These are phyloP conservation scores for Lasioglossum zephyrum DNA, from an alignment of 2,888 invertebrate genomes.

Conservation along the genomic window DNA sequence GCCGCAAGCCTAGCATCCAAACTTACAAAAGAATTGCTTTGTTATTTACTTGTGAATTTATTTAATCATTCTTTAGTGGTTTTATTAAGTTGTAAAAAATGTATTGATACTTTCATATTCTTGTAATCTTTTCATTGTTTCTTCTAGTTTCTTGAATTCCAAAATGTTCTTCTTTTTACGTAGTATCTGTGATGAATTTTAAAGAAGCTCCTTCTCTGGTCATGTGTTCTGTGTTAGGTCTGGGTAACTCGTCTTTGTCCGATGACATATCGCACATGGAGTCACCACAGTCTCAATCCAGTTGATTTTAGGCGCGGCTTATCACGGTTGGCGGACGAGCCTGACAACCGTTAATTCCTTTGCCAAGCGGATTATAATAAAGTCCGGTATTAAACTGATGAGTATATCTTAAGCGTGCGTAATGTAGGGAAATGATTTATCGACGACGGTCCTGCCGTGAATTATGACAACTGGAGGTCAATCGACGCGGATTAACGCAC, in stretches of 20 bases:
- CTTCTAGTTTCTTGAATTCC: background rate
- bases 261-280: constrained; percentile 40
- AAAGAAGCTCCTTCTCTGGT: background rate
- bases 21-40: background rate
- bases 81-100: no score
- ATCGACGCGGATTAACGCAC: background rate
- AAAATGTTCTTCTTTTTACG: background rate
- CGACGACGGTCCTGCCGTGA: background rate
- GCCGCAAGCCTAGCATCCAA: background rate
- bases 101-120: no score
- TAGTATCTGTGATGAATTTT: background rate
- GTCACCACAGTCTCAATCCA: constrained; percentile 57
- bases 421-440: constrained; percentile 8
- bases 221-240: background rate
- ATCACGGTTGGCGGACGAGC: constrained; percentile 33
- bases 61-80: background rate
- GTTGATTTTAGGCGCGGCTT: constrained; percentile 42
- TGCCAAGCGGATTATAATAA: constrained; percentile 33
- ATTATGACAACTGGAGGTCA: background rate
- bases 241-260: constrained; percentile 48
- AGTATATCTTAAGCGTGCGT: constrained; percentile 35
- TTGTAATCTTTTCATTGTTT: no score
- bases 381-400: constrained; percentile 33
- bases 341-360: constrained; percentile 51
- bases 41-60: background rate